Evolutionary conservation across 1,140 invertebrate species (phyloP), one percentile per base, ranked within the genome.

Genomic region (Leptinotarsa texana): DNA sequence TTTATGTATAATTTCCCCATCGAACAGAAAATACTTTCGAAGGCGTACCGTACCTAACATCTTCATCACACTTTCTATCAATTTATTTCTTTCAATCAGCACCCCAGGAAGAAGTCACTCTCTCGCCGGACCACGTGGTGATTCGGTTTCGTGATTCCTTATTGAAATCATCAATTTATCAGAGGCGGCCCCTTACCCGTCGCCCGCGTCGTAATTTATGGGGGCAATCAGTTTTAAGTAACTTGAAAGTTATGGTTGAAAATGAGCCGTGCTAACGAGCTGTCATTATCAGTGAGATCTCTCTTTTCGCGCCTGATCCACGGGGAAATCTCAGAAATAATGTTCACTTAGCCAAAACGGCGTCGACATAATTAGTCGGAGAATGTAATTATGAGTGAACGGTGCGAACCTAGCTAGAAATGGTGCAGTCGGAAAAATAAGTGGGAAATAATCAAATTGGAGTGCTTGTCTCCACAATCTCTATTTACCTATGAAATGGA

Each of bases 111-210:
- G 51, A 57, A 57, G 51, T 57, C 51, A 57, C 51, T 57, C n/a
- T 17, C n/a, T 57, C 51, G 51, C 3, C 51, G 51, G 51, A 57
- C 51, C 51, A 57, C 51, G 51, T 57, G 51, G 51, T 57, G 51
- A 15, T 57, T 57, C 51, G 51, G 51, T 57, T 57, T 57, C 51
- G 51, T 57, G 51, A 68, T 68, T 68, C 66, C 66, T 68, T 68
- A 68, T 68, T 42, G 66, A 68, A 68, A 68, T 68, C 66, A 68
- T 68, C 66, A 68, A 68, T 68, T 68, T 68, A 68, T 68, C 66
- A 68, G 18, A 42, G n/a, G 42, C 24, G 42, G 24, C 24, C 42
- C 51, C 17, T 17, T 57, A 18, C n/a, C 15, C 51, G 15, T 15
- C 51, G 51, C 15, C 51, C 15, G n/a, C 17, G 66, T 18, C 24